A percentile compares a stretch with the other conserved stretches of the same genome.
Evolutionary conservation across 2,113 vertebrate genomes (phyloP).

Genomic region (Paramisgurnus dabryanus): DNA sequence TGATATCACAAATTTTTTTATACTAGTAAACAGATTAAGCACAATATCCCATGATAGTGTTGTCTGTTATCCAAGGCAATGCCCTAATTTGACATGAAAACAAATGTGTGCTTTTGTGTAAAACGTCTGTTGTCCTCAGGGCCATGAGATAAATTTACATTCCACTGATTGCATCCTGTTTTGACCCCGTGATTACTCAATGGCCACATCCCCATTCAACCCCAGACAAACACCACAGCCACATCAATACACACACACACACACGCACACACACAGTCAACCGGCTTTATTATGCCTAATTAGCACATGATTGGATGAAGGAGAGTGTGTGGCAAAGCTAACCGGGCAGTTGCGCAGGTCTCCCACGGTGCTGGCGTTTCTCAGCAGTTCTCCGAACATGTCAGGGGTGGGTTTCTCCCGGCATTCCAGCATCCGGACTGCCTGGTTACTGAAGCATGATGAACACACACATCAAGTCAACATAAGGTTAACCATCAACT

Average conservation of each 20-base stretch:
- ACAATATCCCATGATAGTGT: background rate
- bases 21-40: too few relatives aligned
- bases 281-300: slow-evolving; percentile 23
- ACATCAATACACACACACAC: slow-evolving; percentile 6
- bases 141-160: slow-evolving; percentile 38
- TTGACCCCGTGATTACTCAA: slow-evolving; percentile 32
- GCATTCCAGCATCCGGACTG: slow-evolving; percentile 93
- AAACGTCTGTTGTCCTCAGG: slow-evolving; percentile 13
- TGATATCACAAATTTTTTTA: too few relatives aligned
- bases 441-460: slow-evolving; percentile 84
- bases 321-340: slow-evolving; percentile 53
- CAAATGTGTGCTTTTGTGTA: slow-evolving; percentile 1
- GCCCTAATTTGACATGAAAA: slow-evolving; percentile 5
- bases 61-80: background rate
- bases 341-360: slow-evolving; percentile 93
- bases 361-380: slow-evolving; percentile 94
- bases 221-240: slow-evolving; percentile 4
- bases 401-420: slow-evolving; percentile 90
- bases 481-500: slow-evolving; percentile 12
- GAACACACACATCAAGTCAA: slow-evolving; percentile 7
- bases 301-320: slow-evolving; percentile 32
- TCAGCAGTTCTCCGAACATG: slow-evolving; percentile 93
- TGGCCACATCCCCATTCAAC: slow-evolving; percentile 28
- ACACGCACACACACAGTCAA: slow-evolving; percentile 2
- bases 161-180: slow-evolving; percentile 22